These are phyloP conservation scores for Halyomorpha halys DNA, from an alignment of 1,140 invertebrate genomes.

Conservation along the genomic window DNA sequence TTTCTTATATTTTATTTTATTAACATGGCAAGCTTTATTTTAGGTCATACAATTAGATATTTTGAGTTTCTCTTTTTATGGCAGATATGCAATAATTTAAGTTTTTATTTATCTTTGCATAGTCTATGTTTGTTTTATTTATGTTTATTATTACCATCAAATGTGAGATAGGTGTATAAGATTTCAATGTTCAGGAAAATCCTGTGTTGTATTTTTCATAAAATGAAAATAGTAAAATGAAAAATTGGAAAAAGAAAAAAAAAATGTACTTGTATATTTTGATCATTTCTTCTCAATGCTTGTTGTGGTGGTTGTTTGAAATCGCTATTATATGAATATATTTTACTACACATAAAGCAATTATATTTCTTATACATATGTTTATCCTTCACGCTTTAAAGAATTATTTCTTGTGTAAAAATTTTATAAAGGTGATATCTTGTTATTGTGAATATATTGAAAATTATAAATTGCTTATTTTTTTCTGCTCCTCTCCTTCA, in stretches of 20 bases:
- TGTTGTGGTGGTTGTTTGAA: conserved; percentile 17
- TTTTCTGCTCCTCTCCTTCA: background rate
- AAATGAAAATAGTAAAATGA: conserved; percentile 8
- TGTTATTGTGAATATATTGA: conserved; percentile 18
- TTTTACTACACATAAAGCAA: conserved; percentile 9
- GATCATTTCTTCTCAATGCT: conserved; percentile 7
- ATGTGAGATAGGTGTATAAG: conserved; percentile 9
- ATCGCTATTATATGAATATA: conserved; percentile 17
- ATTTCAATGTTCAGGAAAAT: conserved; percentile 2
- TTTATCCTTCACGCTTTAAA: conserved; percentile 13
- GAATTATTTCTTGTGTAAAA: conserved; percentile 14
- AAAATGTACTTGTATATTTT: conserved; percentile 9
- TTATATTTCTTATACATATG: conserved; percentile 13
- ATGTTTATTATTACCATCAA: conserved; percentile 17
- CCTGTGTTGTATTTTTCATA: conserved; percentile 11
- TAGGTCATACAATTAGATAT: background rate
- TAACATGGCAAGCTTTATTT: conserved; percentile 15
- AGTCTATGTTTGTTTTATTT: conserved; percentile 15
- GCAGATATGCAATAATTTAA: conserved; percentile 8
- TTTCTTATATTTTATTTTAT: conserved; percentile 13
- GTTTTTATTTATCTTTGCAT: conserved; percentile 5
- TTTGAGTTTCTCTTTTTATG: conserved; percentile 2
- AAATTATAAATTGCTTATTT: conserved; percentile 5
- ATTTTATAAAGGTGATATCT: conserved; percentile 17
- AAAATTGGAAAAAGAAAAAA: background rate